These are phyloP conservation scores for Apamea sordens DNA, from an alignment of 2,888 invertebrate species.

Conservation along the genomic window DNA sequence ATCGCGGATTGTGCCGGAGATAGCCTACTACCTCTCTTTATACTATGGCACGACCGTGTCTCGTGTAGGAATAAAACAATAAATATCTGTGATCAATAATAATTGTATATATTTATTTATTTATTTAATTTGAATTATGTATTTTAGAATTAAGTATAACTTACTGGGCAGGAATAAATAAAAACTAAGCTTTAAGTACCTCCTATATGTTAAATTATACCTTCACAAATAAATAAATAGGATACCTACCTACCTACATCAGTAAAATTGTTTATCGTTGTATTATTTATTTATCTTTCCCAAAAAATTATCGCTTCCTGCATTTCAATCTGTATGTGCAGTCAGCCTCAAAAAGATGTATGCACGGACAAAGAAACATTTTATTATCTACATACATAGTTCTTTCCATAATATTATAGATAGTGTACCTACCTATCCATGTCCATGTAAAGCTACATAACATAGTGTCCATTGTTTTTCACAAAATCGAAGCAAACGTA, in stretches of 20 bases:
- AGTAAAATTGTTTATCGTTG: not conserved
- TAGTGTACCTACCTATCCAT: not conserved
- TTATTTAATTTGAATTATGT: conserved; percentile 18
- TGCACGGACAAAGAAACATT: not conserved
- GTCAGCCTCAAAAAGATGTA: not conserved
- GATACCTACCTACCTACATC: not conserved
- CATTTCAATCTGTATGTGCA: not conserved
- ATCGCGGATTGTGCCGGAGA: too few species aligned
- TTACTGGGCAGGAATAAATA: conserved; percentile 11
- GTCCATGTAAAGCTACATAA: not conserved
- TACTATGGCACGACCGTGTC: too few species aligned
- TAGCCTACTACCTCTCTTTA: too few species aligned
- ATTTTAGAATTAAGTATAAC: not conserved
- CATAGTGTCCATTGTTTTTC: not conserved
- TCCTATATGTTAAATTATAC: conserved; percentile 7
- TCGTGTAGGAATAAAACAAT: conserved; percentile 18
- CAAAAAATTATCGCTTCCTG: not conserved
- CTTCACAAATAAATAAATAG: conserved; percentile 3
- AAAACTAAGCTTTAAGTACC: not conserved
- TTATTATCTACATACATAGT: not conserved
- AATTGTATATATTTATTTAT: not conserved
- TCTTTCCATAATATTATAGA: not conserved
- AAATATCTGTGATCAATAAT: conserved; percentile 36
- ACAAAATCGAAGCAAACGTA: not conserved
- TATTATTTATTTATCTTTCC: conserved; percentile 12